Conservation (phyloP, 2,888 invertebrate genomes). For the Leptothorax acervorum region DNA sequence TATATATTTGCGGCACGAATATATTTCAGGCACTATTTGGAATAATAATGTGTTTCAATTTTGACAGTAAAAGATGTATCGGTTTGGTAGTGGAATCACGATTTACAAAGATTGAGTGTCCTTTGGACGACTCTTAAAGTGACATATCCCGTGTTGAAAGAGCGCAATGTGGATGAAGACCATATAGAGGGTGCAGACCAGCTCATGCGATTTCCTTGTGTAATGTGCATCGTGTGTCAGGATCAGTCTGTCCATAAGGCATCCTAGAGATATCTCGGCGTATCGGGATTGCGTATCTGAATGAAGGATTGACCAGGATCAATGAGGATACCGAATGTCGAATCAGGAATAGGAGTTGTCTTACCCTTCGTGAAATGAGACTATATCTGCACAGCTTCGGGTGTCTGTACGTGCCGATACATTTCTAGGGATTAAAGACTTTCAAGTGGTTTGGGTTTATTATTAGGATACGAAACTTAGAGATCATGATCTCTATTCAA, state of each 20-base stretch:
- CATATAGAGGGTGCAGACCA: slow-evolving; percentile 47
- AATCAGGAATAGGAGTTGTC: slow-evolving; percentile 60
- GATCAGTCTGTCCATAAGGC: slow-evolving; percentile 78
- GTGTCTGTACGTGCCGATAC: background rate
- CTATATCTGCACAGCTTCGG: background rate
- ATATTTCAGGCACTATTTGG: background rate
- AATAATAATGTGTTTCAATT: background rate
- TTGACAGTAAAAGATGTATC: background rate
- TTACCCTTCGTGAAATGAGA: slow-evolving; percentile 23
- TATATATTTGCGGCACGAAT: background rate
- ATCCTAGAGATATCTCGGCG: slow-evolving; percentile 71
- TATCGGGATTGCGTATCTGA: slow-evolving; percentile 76
- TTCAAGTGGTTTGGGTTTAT: background rate
- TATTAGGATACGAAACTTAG: background rate
- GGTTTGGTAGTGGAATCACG: background rate
- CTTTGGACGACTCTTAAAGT: slow-evolving; percentile 26
- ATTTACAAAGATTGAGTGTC: slow-evolving; percentile 17
- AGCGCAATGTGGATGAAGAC: slow-evolving; percentile 20
- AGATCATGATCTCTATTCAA: background rate
- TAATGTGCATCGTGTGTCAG: slow-evolving; percentile 77
- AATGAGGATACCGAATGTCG: slow-evolving; percentile 72
- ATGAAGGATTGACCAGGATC: slow-evolving; percentile 79
- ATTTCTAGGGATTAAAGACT: slow-evolving; percentile 15
- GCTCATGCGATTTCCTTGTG: slow-evolving; percentile 57
- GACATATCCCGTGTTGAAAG: slow-evolving; percentile 48